Conservation (phyloP, 2,888 invertebrate genomes). For the Lochmaea capreae region DNA sequence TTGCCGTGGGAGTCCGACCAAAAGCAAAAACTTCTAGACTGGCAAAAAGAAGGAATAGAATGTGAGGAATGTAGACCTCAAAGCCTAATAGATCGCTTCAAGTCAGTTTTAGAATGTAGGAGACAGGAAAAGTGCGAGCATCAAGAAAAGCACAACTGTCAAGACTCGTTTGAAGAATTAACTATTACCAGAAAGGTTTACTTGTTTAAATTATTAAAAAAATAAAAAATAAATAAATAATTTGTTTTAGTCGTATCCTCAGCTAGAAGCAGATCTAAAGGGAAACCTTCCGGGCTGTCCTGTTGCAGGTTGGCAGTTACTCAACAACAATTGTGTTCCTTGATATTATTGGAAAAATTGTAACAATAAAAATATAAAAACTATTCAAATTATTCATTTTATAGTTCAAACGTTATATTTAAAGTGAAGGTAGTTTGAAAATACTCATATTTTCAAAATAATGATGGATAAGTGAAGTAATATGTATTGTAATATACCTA, state of each 20-base stretch:
- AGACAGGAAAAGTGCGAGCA: conserved; percentile 44
- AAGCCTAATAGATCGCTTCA: conserved; percentile 42
- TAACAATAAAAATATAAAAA: conserved; percentile 30
- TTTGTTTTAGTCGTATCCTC: conserved; percentile 48
- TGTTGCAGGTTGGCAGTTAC: conserved; percentile 37
- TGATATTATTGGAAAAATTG: conserved; percentile 26
- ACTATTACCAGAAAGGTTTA: conserved; percentile 29
- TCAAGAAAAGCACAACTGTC: conserved; percentile 38
- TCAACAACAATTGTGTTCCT: conserved; percentile 24
- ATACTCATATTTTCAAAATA: too few species aligned
- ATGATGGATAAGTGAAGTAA: too few species aligned
- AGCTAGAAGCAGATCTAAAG: conserved; percentile 47
- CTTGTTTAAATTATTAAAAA: background rate
- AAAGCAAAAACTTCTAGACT: background rate
- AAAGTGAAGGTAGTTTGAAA: too few species aligned
- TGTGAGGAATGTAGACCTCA: conserved; percentile 45
- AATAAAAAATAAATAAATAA: conserved; percentile 12
- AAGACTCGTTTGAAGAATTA: conserved; percentile 33
- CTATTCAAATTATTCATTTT: background rate
- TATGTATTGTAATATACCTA: too few species aligned
- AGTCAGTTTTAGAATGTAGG: conserved; percentile 44
- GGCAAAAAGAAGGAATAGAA: conserved; percentile 20
- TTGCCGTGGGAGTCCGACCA: conserved; percentile 50
- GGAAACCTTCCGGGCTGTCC: conserved; percentile 51
- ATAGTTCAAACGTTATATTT: too few species aligned